Conservation (phyloP, 2,113 vertebrate species). For the Charina bottae region DNA sequence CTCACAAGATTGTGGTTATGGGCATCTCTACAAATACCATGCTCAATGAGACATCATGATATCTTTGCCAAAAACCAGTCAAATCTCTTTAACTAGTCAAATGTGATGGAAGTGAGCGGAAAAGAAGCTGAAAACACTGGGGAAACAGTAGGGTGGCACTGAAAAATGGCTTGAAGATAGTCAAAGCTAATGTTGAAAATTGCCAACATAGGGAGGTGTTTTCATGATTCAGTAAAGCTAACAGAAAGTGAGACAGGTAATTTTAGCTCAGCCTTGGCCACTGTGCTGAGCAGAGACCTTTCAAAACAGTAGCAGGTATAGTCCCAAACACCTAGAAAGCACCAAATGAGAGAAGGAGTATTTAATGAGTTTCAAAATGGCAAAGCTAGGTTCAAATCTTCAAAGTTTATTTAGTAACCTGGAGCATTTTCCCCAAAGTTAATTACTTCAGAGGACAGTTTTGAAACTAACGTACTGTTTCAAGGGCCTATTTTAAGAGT, state of each 20-base stretch:
- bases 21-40: background rate
- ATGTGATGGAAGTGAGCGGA: background rate
- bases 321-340: background rate
- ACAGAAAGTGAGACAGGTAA: background rate
- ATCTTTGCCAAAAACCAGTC: background rate
- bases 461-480: background rate
- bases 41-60: background rate
- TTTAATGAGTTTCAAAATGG: background rate
- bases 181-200: background rate
- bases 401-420: background rate
- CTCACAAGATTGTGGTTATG: background rate
- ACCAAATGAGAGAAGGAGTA: background rate
- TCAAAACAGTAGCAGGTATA: background rate
- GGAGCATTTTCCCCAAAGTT: background rate
- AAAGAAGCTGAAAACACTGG: background rate
- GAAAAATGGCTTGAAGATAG: background rate
- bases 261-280: background rate
- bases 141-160: background rate
- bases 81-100: background rate
- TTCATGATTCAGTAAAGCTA: background rate
- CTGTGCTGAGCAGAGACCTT: background rate
- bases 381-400: background rate
- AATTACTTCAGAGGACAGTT: background rate
- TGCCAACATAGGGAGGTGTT: background rate
- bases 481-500: too few relatives aligned